Evolutionary conservation across 2,888 invertebrate species (phyloP).

Genomic region (Aleiodes alternator): DNA sequence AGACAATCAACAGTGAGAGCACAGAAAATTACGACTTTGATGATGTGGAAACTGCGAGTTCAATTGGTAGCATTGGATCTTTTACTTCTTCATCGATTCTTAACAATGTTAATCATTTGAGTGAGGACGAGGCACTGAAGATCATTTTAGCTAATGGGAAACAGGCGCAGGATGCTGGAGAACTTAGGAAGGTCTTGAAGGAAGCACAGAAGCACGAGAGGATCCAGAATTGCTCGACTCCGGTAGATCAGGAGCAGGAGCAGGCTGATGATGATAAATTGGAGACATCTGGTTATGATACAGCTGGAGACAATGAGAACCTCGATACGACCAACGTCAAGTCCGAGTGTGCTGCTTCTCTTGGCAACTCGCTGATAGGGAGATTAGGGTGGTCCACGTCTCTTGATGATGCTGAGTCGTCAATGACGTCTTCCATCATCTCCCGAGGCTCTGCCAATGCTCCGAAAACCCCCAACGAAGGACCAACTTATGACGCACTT

Average conservation of each 20-base stretch:
- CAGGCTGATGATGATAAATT: slow-evolving; percentile 14
- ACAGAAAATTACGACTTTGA: slow-evolving; percentile 60
- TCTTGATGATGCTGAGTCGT: slow-evolving; percentile 77
- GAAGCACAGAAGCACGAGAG: no score
- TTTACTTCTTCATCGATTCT: slow-evolving; percentile 68
- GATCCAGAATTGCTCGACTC: no score
- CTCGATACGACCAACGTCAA: slow-evolving; percentile 50
- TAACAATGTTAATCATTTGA: slow-evolving; percentile 72
- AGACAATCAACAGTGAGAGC: slow-evolving; percentile 76
- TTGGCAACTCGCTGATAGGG: slow-evolving; percentile 82
- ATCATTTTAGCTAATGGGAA: slow-evolving; percentile 77
- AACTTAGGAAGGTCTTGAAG: no score
- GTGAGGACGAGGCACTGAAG: slow-evolving; percentile 85
- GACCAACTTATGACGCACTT: slow-evolving; percentile 79
- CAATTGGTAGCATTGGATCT: slow-evolving; percentile 71
- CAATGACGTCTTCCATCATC: slow-evolving; percentile 77
- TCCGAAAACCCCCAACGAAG: slow-evolving; percentile 69
- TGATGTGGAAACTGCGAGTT: slow-evolving; percentile 71
- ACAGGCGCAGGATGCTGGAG: not conserved
- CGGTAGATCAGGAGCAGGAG: not conserved
- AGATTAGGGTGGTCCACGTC: slow-evolving; percentile 82
- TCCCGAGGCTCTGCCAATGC: slow-evolving; percentile 76
- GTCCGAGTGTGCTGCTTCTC: slow-evolving; percentile 60
- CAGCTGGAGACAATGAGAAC: slow-evolving; percentile 2
- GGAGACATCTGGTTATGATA: not conserved